Base-by-base conservation (phyloP, 2,797 vertebrate species). In the Chrosomus eos region DNA sequence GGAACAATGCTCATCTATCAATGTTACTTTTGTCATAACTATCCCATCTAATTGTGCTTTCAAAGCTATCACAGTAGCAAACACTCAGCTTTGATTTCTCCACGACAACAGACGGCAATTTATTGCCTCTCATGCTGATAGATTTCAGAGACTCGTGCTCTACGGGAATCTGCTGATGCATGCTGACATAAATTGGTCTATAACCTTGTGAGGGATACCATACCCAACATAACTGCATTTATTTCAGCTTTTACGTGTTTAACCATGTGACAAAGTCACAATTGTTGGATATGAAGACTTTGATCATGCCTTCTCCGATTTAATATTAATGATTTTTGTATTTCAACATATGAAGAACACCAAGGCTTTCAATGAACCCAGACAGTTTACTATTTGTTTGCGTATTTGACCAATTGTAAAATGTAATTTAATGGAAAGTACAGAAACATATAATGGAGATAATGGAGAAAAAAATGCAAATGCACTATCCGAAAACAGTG, bases 41-140 rank as follows among this genome's bases (percentile, higher is more conserved):
- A 45, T 77, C 9, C 11, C 36, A 71, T 70, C 13, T 45, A 78
- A 70, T 45, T 40, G 74, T 60, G 51, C 38, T 84, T 31, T 60
- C n/a, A 82, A n/a, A 82, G 73, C 23, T 38, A 48, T 77, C n/a
- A 58, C 10, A 33, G 11, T 55, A 64, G 68, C 51, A 79, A 84
- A n/a, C n/a, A n/a, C n/a, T n/a, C n/a, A 84, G 67, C 76, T 58
- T 72, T 84, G 74, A 83, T 87, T 88, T 70, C 83, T 76, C 48
- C 75, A 81, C 60, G 78, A 66, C 40, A 81, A 43, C 83, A 84
- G 28, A 83, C 4, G 18, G 83, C 31, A 74, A 55, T 80, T 75
- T 85, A 33, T 76, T 83, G 51, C 73, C 51, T 45, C 62, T 60
- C 71, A 60, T 45, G 80, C 80, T 60, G 64, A 87, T 51, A 76